These are phyloP conservation scores for Catamblyrhynchus diadema DNA, from an alignment of 2,797 vertebrate species.

Conservation along the genomic window DNA sequence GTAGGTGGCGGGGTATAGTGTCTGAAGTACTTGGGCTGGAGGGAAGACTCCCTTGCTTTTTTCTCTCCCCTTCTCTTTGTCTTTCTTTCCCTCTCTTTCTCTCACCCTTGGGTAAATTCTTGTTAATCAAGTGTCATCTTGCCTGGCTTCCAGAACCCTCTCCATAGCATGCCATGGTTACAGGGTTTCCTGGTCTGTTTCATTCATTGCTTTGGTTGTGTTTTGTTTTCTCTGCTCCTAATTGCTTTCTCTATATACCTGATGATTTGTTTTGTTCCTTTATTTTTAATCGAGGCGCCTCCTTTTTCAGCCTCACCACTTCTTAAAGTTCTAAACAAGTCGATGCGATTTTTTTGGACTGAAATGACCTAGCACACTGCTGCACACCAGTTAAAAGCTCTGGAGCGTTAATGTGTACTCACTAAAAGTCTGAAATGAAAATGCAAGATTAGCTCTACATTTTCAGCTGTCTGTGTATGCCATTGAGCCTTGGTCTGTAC, in stretches of 20 bases:
- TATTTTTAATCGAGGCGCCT: conserved; percentile 69
- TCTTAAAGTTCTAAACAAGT: conserved; percentile 67
- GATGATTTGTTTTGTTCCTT: conserved; percentile 77
- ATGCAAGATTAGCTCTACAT: conserved; percentile 53
- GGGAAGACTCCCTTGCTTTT: conserved; percentile 74
- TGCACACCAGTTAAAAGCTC: conserved; percentile 59
- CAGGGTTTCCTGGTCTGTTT: conserved; percentile 86
- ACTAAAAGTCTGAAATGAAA: conserved; percentile 57
- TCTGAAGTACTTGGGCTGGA: conserved; percentile 81
- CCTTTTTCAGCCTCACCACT: conserved; percentile 74
- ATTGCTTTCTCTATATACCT: conserved; percentile 82
- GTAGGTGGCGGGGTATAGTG: conserved; percentile 86
- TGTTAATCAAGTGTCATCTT: conserved; percentile 88
- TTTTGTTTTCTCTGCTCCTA: conserved; percentile 83
- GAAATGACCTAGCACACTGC: conserved; percentile 50
- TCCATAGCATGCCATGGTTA: conserved; percentile 96
- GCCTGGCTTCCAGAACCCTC: conserved; percentile 92
- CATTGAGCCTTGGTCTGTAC: conserved; percentile 63
- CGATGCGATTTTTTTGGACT: conserved; percentile 46
- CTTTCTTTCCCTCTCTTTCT: conserved; percentile 78
- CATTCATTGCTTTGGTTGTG: conserved; percentile 84
- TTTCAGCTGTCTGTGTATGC: conserved; percentile 64
- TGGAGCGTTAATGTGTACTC: conserved; percentile 48
- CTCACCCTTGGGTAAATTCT: conserved; percentile 86
- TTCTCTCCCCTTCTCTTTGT: conserved; percentile 73